Conservation (phyloP, 1,140 invertebrate genomes). For the Holcopasites calliopsidis region DNA sequence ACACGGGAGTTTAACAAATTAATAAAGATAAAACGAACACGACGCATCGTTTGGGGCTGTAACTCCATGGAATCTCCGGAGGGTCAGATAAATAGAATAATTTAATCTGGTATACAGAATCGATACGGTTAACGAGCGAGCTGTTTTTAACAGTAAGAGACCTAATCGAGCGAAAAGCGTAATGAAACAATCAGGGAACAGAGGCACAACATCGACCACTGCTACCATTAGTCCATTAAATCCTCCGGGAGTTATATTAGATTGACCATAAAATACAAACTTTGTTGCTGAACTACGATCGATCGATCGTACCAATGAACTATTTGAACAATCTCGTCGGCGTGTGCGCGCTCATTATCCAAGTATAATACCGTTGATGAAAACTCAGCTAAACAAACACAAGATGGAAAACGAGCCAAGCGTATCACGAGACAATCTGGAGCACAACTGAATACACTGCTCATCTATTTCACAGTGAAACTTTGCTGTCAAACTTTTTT, state of each 20-base stretch:
- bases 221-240: neutral
- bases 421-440: too few species aligned
- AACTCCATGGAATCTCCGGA: too few species aligned
- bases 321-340: neutral
- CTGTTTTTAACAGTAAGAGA: too few species aligned
- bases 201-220: too few species aligned
- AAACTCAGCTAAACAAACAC: neutral
- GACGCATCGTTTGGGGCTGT: too few species aligned
- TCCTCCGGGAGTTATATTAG: neutral
- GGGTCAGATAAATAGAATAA: too few species aligned
- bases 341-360: neutral
- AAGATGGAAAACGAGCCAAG: neutral
- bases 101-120: too few species aligned
- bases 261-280: neutral
- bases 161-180: neutral
- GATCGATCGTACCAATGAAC: neutral
- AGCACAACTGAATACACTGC: too few species aligned
- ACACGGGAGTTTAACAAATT: too few species aligned
- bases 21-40: neutral
- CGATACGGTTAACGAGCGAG: too few species aligned
- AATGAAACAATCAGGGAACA: slow-evolving; percentile 12
- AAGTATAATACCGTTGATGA: neutral
- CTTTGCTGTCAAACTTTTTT: neutral
- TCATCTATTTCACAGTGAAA: too few species aligned
- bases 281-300: neutral